These are phyloP conservation scores for Megaustenia siamemsis DNA, from an alignment of 2,888 invertebrate genomes.

Conservation along the genomic window DNA sequence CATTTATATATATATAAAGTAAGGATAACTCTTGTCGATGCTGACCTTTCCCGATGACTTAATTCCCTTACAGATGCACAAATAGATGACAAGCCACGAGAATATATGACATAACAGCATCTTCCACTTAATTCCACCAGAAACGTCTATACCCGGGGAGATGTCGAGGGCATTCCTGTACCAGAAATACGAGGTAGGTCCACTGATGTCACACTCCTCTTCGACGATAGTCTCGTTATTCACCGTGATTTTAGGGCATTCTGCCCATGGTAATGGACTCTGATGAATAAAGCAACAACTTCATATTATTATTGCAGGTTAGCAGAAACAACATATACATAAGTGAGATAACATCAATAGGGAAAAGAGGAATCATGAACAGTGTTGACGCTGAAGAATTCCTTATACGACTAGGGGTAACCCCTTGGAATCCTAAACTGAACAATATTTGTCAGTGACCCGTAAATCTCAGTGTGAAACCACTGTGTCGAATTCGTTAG, in stretches of 20 bases:
- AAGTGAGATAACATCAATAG: too few relatives aligned
- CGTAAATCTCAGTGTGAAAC: too few relatives aligned
- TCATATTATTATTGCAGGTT: too few relatives aligned
- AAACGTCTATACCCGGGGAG: conserved; percentile 90
- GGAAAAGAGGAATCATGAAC: too few relatives aligned
- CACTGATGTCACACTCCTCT: conserved; percentile 69
- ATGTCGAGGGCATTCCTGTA: conserved; percentile 85
- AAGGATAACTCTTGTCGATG: background rate
- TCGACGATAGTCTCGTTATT: conserved; percentile 52
- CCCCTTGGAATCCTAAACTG: too few relatives aligned
- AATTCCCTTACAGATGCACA: conserved; percentile 97
- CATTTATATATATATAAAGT: too few relatives aligned
- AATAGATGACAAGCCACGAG: conserved; percentile 94
- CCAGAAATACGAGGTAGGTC: conserved; percentile 74
- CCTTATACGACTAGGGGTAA: too few relatives aligned
- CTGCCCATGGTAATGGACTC: conserved; percentile 91
- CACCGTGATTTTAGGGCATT: conserved; percentile 85
- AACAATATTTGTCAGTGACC: too few relatives aligned
- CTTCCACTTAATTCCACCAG: conserved; percentile 94
- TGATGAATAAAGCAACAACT: conserved; percentile 68
- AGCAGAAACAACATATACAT: too few relatives aligned
- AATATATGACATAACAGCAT: conserved; percentile 92
- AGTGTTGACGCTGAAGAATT: too few relatives aligned
- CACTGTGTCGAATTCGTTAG: too few relatives aligned
- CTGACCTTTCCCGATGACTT: conserved; percentile 95